phyloP scores from a whole-genome alignment of 2,888 invertebrate genomes.

The Pterostichus madidus region DNA sequence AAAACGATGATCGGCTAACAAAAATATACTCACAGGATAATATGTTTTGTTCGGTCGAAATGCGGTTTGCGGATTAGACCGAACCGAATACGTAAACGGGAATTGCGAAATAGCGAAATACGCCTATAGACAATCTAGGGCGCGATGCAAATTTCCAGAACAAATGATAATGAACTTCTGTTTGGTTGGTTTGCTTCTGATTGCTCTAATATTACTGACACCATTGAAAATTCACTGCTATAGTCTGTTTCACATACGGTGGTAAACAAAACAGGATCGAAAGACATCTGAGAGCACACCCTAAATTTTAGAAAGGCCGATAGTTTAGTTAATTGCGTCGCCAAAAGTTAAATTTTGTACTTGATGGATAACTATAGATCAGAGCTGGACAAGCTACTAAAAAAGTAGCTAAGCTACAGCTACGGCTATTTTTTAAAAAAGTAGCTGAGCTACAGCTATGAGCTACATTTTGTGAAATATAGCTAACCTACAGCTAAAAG shows the following conservation, averaged over 20 bases:
- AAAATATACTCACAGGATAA: constrained; percentile 22
- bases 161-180: constrained; percentile 40
- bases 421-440: too few relatives aligned
- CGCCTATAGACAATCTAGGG: neutral
- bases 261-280: too few relatives aligned
- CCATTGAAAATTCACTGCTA: neutral
- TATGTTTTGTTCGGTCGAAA: neutral
- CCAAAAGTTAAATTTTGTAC: too few relatives aligned
- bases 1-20: constrained; percentile 37
- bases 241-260: neutral
- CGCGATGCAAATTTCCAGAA: constrained; percentile 31
- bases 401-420: too few relatives aligned
- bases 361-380: too few relatives aligned
- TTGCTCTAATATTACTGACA: neutral
- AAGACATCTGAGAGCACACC: too few relatives aligned
- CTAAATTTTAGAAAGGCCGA: too few relatives aligned
- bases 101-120: neutral
- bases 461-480: too few relatives aligned
- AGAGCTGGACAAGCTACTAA: too few relatives aligned
- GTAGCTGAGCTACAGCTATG: too few relatives aligned
- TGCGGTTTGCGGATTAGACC: constrained; percentile 16
- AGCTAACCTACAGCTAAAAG: too few relatives aligned
- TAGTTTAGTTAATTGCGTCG: too few relatives aligned
- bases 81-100: neutral
- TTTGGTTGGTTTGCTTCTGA: constrained; percentile 10